Evolutionary conservation across 1,140 invertebrate genomes (phyloP).

Genomic region (Drosophila nebulosa): DNA sequence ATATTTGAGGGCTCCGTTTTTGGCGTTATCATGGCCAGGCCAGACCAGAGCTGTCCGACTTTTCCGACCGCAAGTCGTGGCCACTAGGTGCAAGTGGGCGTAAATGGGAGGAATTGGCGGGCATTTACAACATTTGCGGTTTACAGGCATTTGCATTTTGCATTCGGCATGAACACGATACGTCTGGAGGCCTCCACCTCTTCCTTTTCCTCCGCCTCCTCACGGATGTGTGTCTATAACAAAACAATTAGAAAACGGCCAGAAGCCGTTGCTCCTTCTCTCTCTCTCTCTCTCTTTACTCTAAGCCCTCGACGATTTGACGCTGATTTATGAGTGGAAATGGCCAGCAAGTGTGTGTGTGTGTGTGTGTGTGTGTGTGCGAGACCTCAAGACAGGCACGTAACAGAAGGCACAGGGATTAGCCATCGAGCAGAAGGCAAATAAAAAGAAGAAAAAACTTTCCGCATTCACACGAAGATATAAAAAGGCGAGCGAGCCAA

Average conservation of each 20-base stretch:
- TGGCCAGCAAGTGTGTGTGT: neutral
- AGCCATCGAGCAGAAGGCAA: conserved; percentile 65
- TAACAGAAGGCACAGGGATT: conserved; percentile 63
- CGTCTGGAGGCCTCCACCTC: conserved; percentile 7
- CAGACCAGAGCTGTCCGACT: conserved; percentile 15
- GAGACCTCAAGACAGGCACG: conserved; percentile 68
- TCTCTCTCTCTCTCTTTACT: neutral
- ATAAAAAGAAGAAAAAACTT: conserved; percentile 75
- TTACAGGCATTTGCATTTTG: conserved; percentile 70
- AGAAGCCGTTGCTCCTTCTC: too few species aligned
- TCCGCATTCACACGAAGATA: conserved; percentile 16
- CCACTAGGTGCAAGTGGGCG: conserved; percentile 47
- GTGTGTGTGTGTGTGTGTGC: conserved; percentile 6
- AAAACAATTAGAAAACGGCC: conserved; percentile 71
- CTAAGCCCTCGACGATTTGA: conserved; percentile 70
- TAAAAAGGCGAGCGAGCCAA: conserved; percentile 48
- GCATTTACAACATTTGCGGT: conserved; percentile 67
- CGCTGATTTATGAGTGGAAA: conserved; percentile 64
- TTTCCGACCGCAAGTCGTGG: conserved; percentile 45
- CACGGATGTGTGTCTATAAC: conserved; percentile 77
- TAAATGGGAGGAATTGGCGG: conserved; percentile 16
- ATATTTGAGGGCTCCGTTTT: conserved; percentile 59
- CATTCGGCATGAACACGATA: conserved; percentile 40
- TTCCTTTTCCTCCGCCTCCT: conserved; percentile 15
- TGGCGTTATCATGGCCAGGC: conserved; percentile 52